Percentiles rank a stretch among this genome's conserved stretches.
Evolutionary conservation across 1,140 invertebrate genomes (phyloP).

Genomic region (Cyrtorhinus lividipennis): DNA sequence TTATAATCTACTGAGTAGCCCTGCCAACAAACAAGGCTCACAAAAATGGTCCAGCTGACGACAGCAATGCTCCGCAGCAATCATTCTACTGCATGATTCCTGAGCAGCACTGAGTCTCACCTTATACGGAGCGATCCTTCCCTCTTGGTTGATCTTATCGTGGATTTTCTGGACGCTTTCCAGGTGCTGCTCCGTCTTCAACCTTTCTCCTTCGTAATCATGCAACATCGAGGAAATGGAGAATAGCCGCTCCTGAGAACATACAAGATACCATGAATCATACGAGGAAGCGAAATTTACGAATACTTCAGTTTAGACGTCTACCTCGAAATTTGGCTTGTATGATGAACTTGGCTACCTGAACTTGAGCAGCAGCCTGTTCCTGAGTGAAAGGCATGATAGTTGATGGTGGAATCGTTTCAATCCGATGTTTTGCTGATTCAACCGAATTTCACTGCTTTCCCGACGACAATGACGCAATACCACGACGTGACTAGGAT

Average conservation of each 20-base stretch:
- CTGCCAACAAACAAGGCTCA: no score
- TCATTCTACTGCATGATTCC: no score
- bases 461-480: constrained; percentile 26
- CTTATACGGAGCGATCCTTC: constrained; percentile 29
- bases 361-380: constrained; percentile 57
- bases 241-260: constrained; percentile 58
- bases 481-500: constrained; percentile 26
- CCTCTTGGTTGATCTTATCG: constrained; percentile 52
- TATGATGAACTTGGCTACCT: constrained; percentile 31
- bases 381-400: constrained; percentile 66
- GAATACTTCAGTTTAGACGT: no score
- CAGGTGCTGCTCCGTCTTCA: constrained; percentile 60
- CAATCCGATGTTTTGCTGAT: constrained; percentile 19
- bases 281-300: no score
- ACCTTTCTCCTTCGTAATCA: constrained; percentile 64
- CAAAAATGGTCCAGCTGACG: no score
- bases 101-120: no score
- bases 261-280: no score
- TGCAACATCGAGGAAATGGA: constrained; percentile 57
- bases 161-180: constrained; percentile 63
- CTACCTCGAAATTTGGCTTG: not conserved
- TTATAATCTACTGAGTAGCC: no score
- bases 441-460: constrained; percentile 17
- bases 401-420: no score
- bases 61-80: no score